These are phyloP conservation scores for Erythrolamprus reginae DNA, from an alignment of 2,113 vertebrate species.

Conservation along the genomic window DNA sequence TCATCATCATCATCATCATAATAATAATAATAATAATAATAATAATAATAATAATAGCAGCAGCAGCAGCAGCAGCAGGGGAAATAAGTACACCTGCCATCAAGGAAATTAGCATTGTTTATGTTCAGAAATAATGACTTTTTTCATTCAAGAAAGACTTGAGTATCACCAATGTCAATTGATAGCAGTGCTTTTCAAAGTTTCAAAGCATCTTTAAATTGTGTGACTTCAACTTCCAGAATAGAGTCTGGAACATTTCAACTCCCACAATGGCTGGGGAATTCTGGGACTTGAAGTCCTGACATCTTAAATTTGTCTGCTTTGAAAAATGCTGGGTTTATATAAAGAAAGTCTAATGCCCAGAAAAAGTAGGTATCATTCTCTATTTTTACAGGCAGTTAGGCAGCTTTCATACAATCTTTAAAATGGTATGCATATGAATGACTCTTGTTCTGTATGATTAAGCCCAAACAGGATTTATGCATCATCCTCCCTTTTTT, in stretches of 20 bases:
- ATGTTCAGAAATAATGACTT: neutral
- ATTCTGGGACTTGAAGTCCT: neutral
- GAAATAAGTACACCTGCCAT: too few relatives aligned
- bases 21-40: too few relatives aligned
- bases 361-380: neutral
- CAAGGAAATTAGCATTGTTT: neutral
- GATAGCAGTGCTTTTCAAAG: neutral
- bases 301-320: neutral
- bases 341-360: neutral
- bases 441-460: neutral
- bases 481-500: conserved; percentile 84
- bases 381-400: neutral
- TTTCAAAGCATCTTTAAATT: neutral
- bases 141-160: neutral
- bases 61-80: too few relatives aligned
- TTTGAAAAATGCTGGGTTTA: neutral
- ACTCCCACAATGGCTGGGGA: neutral
- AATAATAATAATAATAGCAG: too few relatives aligned
- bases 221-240: neutral
- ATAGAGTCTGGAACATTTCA: neutral
- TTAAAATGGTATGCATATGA: neutral
- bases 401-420: neutral
- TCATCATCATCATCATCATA: too few relatives aligned
- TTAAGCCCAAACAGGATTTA: conserved; percentile 83
- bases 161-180: neutral